A percentile compares a stretch with the other conserved stretches of the same genome.
phyloP scores from a whole-genome alignment of 2,888 invertebrate species.

The Julus scandinavius region DNA sequence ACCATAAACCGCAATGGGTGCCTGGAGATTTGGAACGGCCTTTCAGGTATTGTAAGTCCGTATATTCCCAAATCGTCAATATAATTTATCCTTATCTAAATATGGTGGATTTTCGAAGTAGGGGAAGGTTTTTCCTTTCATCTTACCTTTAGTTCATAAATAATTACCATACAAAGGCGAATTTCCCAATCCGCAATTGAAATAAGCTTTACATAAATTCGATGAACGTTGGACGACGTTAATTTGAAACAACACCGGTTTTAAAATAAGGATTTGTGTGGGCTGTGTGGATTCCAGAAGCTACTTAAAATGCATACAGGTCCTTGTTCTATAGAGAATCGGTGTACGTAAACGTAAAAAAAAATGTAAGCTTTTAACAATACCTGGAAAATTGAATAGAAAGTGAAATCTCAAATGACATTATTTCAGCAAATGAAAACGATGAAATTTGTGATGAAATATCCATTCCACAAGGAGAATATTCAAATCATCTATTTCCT shows the following conservation, averaged over 20 bases:
- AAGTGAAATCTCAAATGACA: constrained; percentile 27
- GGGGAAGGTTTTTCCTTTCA: neutral
- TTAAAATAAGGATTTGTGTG: neutral
- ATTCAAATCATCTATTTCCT: constrained; percentile 3
- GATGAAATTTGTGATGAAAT: constrained; percentile 26
- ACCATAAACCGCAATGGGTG: neutral
- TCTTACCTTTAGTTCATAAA: constrained; percentile 15
- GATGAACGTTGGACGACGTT: neutral
- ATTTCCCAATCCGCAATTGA: neutral
- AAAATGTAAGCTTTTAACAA: constrained; percentile 6
- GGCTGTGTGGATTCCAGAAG: neutral
- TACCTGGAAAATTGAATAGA: constrained; percentile 17
- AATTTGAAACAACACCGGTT: constrained; percentile 14
- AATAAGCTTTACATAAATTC: constrained; percentile 9
- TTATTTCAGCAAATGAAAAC: constrained; percentile 33
- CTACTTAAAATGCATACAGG: no score
- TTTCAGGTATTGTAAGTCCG: neutral
- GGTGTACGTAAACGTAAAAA: neutral
- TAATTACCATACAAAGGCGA: constrained; percentile 16
- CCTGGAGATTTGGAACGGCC: neutral
- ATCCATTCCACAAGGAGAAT: neutral
- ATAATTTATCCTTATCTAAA: neutral
- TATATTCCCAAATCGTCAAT: neutral
- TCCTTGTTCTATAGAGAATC: neutral
- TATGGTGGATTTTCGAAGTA: neutral